These are phyloP conservation scores for Latrodectus geometricus DNA, from an alignment of 1,140 invertebrate species.

Conservation along the genomic window DNA sequence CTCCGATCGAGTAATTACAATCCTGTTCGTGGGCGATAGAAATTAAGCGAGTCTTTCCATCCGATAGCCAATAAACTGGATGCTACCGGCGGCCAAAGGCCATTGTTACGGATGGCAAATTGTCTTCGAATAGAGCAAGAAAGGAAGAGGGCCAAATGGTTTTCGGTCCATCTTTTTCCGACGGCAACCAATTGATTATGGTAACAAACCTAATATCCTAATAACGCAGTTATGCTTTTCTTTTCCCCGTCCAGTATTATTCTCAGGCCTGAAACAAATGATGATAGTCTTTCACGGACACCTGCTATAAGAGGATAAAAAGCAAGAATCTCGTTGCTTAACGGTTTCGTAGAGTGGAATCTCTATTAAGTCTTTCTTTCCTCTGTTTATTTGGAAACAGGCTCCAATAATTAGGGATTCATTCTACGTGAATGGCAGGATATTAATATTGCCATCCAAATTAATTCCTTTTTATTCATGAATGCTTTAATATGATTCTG, in stretches of 20 bases:
- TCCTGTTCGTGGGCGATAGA: constrained; percentile 52
- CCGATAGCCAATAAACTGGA: constrained; percentile 59
- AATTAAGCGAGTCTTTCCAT: constrained; percentile 58
- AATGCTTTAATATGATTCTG: too few species aligned
- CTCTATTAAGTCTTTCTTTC: constrained; percentile 3
- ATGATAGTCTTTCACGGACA: constrained; percentile 47
- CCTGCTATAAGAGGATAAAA: constrained; percentile 43
- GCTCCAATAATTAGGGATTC: neutral
- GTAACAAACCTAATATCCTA: constrained; percentile 62
- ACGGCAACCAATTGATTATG: constrained; percentile 60
- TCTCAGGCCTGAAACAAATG: constrained; percentile 50
- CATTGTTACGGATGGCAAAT: constrained; percentile 55
- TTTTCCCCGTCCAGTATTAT: constrained; percentile 29
- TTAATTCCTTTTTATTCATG: too few species aligned
- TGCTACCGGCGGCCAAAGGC: constrained; percentile 26
- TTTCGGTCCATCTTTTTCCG: constrained; percentile 59
- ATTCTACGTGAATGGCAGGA: neutral
- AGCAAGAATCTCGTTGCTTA: constrained; percentile 49
- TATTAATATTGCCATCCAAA: too few species aligned
- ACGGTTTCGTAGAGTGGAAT: constrained; percentile 20
- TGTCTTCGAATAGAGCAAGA: constrained; percentile 55
- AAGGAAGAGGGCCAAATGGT: constrained; percentile 55
- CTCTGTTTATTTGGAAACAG: neutral
- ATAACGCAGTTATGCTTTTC: constrained; percentile 59
- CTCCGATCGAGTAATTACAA: constrained; percentile 56